Evolutionary conservation across 2,113 vertebrate genomes (phyloP).

Genomic region (Mionectes macconnelli): DNA sequence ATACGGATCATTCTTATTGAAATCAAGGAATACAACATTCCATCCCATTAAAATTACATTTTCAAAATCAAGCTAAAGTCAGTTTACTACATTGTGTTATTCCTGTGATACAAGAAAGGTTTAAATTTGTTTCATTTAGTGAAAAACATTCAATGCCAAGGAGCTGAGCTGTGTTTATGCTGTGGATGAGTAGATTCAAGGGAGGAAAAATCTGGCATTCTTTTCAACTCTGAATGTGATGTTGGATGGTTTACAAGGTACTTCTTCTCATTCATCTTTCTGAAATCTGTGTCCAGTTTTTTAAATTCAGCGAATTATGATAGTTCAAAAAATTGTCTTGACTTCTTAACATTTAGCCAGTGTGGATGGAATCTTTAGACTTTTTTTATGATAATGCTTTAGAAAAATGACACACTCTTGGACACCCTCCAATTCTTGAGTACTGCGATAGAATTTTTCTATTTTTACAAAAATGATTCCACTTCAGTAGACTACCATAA

Average conservation of each 20-base stretch:
- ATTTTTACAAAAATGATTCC: background rate
- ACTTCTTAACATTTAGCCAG: background rate
- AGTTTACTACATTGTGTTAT: background rate
- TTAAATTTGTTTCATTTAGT: background rate
- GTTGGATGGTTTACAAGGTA: background rate
- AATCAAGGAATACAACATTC: background rate
- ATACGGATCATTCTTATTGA: background rate
- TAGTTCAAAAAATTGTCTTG: background rate
- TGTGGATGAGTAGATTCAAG: background rate
- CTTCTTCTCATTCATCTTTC: background rate
- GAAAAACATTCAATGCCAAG: background rate
- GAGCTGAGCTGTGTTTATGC: background rate
- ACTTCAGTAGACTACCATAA: background rate
- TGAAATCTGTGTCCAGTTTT: background rate
- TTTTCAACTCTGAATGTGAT: background rate
- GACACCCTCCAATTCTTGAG: background rate
- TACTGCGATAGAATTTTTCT: background rate
- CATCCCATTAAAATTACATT: background rate
- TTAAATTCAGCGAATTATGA: background rate
- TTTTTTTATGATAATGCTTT: background rate
- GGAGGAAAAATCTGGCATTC: background rate
- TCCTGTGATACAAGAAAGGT: background rate
- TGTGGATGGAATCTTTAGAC: background rate
- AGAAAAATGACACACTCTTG: background rate
- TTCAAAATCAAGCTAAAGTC: background rate